Evolutionary conservation across 2,888 invertebrate species (phyloP), one percentile per base, ranked within the genome.

Genomic region (Drosophila meridiana): DNA sequence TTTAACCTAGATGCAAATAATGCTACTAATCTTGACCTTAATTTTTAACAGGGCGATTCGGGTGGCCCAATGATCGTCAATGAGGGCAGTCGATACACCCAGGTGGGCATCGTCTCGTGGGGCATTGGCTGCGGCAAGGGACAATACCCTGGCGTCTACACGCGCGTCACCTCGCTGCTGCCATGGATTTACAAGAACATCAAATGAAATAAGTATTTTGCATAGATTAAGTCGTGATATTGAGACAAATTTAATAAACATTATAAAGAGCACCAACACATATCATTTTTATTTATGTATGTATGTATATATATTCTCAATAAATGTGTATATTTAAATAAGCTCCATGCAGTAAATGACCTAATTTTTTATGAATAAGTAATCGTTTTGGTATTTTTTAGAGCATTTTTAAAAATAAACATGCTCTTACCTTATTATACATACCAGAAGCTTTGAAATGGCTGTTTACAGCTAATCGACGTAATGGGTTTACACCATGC

Each of bases 81-180:
- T 89, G 95, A 96, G 65, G 95, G 95, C 50, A 95, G 95, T 6
- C 95, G 95, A 70, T 97, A 97, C 96, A 96, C 95, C 0, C 97
- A 97, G 93, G 96, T 97, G 26, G 98, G 98, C 61, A 95, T 98
- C 57, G 98, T 98, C 28, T 97, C 97, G 14, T 98, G 97, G 97
- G 98, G 98, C 74, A 97, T 98, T 83, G 97, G 97, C 43, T 98
- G 98, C 92, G 97, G 97, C 65, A 97, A 97, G 93, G 97, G 97
- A 28, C 97, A 97, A 91, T 98, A 97, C 93, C 98, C 97, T 0
- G 98, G 98, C 20, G 98, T 98, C 4, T 98, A 98, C 93, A 97
- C 97, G 0, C 95, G 97, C 82, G 96, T 97, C 70, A 96, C 97
- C 55, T 94, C 96, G 82, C 96, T 97, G 94, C 92, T 97, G 84